These are phyloP conservation scores for Zygothrica quintamaculata DNA, from an alignment of 2,888 invertebrate genomes.

Conservation along the genomic window DNA sequence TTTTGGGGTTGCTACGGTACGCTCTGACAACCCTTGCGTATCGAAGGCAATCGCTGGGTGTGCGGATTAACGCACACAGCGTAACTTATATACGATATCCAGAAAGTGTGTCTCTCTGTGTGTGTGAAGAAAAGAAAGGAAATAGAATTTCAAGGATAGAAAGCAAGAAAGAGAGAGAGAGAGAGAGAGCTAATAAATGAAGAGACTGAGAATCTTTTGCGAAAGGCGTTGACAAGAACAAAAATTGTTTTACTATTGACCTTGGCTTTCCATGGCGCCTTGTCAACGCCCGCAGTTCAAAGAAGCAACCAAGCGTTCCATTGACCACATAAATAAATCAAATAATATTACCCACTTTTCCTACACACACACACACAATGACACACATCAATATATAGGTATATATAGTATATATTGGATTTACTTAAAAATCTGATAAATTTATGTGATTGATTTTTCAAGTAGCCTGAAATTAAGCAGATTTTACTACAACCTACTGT, in stretches of 20 bases:
- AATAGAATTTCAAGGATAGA: conserved; percentile 1
- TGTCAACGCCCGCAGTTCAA: conserved; percentile 54
- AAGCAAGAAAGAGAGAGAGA: conserved; percentile 2
- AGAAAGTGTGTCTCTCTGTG: no score
- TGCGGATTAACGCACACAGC: conserved; percentile 67
- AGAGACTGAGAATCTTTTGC: conserved; percentile 24
- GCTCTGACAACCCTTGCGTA: conserved; percentile 64
- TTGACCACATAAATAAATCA: conserved; percentile 52
- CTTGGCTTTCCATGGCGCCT: conserved; percentile 54
- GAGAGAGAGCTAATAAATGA: neutral
- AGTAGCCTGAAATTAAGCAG: no score
- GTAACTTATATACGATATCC: conserved; percentile 20
- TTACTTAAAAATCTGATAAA: conserved; percentile 1
- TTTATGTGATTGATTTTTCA: conserved; percentile 5
- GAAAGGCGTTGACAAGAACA: conserved; percentile 51
- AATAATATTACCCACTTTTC: neutral
- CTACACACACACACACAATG: conserved; percentile 1
- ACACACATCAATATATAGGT: neutral
- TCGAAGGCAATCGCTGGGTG: conserved; percentile 59
- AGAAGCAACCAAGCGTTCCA: conserved; percentile 23
- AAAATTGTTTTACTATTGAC: conserved; percentile 67
- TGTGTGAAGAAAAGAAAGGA: conserved; percentile 3
- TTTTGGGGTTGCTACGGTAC: conserved; percentile 31
- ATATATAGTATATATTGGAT: neutral
- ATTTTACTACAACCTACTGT: no score